Evolutionary conservation across 2,113 vertebrate species (phyloP), one percentile per base, ranked within the genome.

Genomic region (Periophthalmodon schlosseri): DNA sequence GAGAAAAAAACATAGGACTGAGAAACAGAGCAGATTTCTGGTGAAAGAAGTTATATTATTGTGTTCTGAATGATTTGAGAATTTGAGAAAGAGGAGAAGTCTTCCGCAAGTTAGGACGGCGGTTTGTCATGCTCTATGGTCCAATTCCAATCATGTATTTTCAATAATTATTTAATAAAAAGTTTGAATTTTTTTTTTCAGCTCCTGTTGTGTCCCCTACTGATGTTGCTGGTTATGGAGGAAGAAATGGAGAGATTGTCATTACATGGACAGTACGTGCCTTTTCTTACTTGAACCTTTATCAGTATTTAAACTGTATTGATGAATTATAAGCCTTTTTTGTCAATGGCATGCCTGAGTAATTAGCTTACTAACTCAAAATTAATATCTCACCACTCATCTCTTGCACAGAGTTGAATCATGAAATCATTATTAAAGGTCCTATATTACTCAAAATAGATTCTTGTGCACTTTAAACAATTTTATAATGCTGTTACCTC

Each of bases 221-320:
- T 66, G 95, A 98, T 78, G 93, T 99, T 0, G 91, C 94, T 54
- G 98, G 97, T 56, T 97, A 96, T 0, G 96, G 97, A 5, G 95
- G 96, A 74, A 95, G 93, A 89, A 96, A 96, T 74, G 93, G 96
- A 18, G 98, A 99, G 80, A 92, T 99, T 66, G 93, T 97, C 24
- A 96, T 99, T 87, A 99, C 96, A 0, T 99, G 98, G 98, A 95
- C 91, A 80, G 98, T 98, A 91, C 60, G 95, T 78, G 67, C 28
- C 33, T 21, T 46, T 16, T 57, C 16, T 6, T 28, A 24, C 23
- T 28, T 15, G 12, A 13, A n/a, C n/a, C 20, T 28, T 28, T 28
- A 6, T 15, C 14, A 6, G 23, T 28, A 23, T 21, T 23, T 57
- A 57, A 14, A 24, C 57, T 2, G 23, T 24, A 24, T 24, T 39